These are phyloP conservation scores for Gila orcuttii DNA, from an alignment of 2,113 vertebrate genomes.

Conservation along the genomic window DNA sequence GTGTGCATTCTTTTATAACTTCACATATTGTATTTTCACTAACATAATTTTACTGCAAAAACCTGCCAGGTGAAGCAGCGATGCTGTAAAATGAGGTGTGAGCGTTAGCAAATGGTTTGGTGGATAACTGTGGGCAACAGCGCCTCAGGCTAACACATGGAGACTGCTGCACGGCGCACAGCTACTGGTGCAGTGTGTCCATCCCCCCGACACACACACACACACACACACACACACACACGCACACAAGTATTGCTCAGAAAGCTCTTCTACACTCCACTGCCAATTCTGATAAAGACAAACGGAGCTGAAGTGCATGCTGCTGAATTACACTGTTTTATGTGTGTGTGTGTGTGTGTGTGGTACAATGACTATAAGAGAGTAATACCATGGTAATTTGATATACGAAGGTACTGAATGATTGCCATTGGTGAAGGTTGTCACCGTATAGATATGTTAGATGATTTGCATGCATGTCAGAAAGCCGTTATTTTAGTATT, in stretches of 20 bases:
- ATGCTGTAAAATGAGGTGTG: slow-evolving; percentile 21
- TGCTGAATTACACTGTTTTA: not conserved
- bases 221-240: slow-evolving; percentile 15
- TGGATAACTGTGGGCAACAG: slow-evolving; percentile 34
- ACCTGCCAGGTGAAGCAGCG: not conserved
- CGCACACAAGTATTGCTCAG: not conserved
- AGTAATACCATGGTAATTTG: not conserved
- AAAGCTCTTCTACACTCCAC: not conserved
- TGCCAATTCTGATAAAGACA: slow-evolving; percentile 1
- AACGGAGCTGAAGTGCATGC: not conserved
- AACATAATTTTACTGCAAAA: not conserved
- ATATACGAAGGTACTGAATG: not conserved
- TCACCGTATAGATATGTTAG: too few relatives aligned
- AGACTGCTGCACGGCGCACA: not conserved
- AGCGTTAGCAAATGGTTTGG: slow-evolving; percentile 3
- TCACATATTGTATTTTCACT: not conserved
- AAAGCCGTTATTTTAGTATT: not conserved
- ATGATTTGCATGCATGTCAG: not conserved
- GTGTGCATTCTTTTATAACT: not conserved
- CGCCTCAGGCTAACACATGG: slow-evolving; percentile 25
- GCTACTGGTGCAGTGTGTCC: slow-evolving; percentile 19
- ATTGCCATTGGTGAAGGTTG: too few relatives aligned
- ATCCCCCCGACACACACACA: not conserved
- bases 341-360: not conserved
- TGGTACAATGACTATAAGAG: not conserved